These are phyloP conservation scores for Pelosia muscerda DNA, from an alignment of 2,888 invertebrate genomes.

Conservation along the genomic window DNA sequence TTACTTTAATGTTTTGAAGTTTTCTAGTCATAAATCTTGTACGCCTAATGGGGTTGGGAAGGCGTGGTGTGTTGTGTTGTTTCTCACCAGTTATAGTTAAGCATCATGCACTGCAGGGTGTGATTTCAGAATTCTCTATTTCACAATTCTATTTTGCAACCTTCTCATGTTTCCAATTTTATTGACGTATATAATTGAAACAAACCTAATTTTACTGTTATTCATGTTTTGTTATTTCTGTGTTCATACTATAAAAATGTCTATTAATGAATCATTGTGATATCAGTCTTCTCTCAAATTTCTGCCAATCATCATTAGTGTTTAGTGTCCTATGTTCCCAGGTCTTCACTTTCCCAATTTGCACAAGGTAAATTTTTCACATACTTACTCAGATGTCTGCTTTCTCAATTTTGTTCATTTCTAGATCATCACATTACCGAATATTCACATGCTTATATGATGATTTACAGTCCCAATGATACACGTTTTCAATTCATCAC, in stretches of 20 bases:
- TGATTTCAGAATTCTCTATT: background rate
- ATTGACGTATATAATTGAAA: background rate
- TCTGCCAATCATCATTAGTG: no score
- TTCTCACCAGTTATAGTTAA: background rate
- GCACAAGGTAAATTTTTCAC: no score
- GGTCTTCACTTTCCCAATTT: no score
- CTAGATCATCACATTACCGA: no score
- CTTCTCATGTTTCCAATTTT: background rate
- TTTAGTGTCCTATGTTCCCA: no score
- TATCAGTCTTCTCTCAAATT: no score
- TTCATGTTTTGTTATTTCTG: background rate
- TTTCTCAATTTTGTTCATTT: no score
- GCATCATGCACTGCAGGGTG: background rate
- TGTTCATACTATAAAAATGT: background rate
- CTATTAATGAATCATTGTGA: no score
- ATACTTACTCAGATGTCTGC: no score
- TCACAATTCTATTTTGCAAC: background rate
- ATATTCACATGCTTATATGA: no score
- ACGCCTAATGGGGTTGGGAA: background rate
- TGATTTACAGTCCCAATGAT: no score
- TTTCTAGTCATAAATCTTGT: background rate
- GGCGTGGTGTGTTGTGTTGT: constrained; percentile 2
- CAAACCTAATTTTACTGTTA: background rate
- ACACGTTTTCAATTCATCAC: no score
- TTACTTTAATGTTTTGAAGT: background rate